phyloP scores from a whole-genome alignment of 2,888 invertebrate species.

The Epiblema foenella region DNA sequence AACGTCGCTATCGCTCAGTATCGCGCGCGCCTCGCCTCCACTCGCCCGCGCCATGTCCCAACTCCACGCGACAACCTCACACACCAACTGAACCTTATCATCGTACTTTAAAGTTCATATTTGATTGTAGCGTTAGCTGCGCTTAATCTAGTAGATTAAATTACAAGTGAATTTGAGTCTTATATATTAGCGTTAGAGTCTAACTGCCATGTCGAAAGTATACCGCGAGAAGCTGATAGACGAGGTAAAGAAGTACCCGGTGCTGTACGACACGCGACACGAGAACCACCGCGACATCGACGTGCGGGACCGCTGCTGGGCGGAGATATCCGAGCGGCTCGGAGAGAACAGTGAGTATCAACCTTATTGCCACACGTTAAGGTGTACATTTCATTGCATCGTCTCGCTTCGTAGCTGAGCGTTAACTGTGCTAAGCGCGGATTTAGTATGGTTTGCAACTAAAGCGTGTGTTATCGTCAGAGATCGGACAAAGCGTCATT shows the following conservation, averaged over 20 bases:
- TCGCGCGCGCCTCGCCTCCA: conserved; percentile 64
- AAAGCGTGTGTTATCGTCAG: too few species aligned
- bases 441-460: too few species aligned
- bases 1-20: conserved; percentile 60
- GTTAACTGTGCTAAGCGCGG: conserved; percentile 18
- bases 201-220: conserved; percentile 52
- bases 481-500: too few species aligned
- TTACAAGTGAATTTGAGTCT: too few species aligned
- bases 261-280: conserved; percentile 76
- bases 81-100: too few species aligned
- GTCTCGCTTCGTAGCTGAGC: conserved; percentile 4
- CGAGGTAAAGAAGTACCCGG: conserved; percentile 76
- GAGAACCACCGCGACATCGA: conserved; percentile 77
- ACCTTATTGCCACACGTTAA: neutral
- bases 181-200: too few species aligned
- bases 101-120: too few species aligned
- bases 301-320: conserved; percentile 77
- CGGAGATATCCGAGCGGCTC: conserved; percentile 72
- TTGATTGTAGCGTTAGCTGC: too few species aligned
- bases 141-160: too few species aligned
- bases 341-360: conserved; percentile 71
- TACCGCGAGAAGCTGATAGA: conserved; percentile 74
- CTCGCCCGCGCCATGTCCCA: conserved; percentile 52
- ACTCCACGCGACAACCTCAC: too few species aligned
- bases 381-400: neutral